phyloP scores from a whole-genome alignment of 2,888 invertebrate species.

The Epirrhoe alternata region DNA sequence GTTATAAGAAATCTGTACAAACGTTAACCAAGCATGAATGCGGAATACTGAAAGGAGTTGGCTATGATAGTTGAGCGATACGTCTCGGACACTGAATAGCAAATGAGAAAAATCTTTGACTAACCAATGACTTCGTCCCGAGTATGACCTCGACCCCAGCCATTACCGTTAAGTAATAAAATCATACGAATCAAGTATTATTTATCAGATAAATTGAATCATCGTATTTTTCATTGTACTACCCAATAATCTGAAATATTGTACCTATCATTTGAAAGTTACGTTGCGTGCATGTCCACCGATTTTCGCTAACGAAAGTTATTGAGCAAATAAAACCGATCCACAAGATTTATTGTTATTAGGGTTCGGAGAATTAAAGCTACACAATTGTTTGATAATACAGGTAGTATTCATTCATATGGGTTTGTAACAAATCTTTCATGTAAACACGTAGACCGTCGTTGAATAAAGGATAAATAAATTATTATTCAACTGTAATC shows the following conservation, averaged over 20 bases:
- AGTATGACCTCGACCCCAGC: slow-evolving; percentile 47
- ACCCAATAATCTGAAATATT: slow-evolving; percentile 12
- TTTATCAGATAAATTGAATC: slow-evolving; percentile 21
- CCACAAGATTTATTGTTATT: slow-evolving; percentile 18
- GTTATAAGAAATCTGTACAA: slow-evolving; percentile 34
- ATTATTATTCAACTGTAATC: neutral
- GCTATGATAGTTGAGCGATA: slow-evolving; percentile 67
- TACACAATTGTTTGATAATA: neutral
- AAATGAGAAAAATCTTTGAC: slow-evolving; percentile 75
- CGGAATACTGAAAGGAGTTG: slow-evolving; percentile 64
- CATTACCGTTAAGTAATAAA: slow-evolving; percentile 38
- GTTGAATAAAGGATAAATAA: neutral
- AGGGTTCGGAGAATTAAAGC: neutral
- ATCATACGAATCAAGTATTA: slow-evolving; percentile 20
- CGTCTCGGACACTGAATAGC: slow-evolving; percentile 68
- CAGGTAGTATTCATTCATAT: neutral
- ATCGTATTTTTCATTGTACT: neutral
- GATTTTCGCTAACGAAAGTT: slow-evolving; percentile 40
- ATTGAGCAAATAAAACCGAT: slow-evolving; percentile 15
- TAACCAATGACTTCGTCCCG: slow-evolving; percentile 51
- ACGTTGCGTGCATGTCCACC: slow-evolving; percentile 38
- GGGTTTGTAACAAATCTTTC: neutral
- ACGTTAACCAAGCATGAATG: slow-evolving; percentile 59
- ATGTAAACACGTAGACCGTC: neutral
- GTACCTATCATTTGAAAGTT: slow-evolving; percentile 21